Percentiles rank a stretch among this genome's conserved stretches.
Conservation (phyloP, 2,888 invertebrate species). For the Microchrysa polita region DNA sequence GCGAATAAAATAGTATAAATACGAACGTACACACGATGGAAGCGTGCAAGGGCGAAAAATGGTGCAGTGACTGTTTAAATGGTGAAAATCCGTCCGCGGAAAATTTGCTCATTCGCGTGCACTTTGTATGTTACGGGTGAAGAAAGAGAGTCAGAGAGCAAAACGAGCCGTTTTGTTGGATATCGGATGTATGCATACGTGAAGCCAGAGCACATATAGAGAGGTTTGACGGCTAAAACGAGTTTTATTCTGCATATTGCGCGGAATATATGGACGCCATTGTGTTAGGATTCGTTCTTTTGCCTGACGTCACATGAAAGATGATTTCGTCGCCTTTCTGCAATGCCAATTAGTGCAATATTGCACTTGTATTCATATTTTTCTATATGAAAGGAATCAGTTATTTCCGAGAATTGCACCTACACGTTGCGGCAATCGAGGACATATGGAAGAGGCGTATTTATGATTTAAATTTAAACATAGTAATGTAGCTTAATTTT, state of each 20-base stretch:
- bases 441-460: too few species aligned
- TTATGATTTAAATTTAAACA: too few species aligned
- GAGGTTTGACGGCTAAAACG: neutral
- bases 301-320: conserved; percentile 53
- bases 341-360: conserved; percentile 69
- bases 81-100: conserved; percentile 19
- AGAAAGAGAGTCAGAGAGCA: too few species aligned
- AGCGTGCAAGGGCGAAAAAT: conserved; percentile 3
- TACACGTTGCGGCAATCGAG: too few species aligned
- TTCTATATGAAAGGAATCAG: too few species aligned
- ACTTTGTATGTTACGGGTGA: neutral
- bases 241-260: neutral
- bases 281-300: conserved; percentile 28
- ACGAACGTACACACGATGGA: too few species aligned
- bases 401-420: too few species aligned
- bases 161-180: neutral
- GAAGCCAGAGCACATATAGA: neutral
- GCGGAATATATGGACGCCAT: neutral
- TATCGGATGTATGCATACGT: neutral
- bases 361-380: conserved; percentile 21
- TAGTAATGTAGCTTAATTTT: too few species aligned
- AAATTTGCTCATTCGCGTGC: conserved; percentile 32
- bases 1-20: too few species aligned
- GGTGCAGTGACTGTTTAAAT: conserved; percentile 8
- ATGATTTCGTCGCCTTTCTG: conserved; percentile 68